These are phyloP conservation scores for Phyllostomus discolor DNA, from an alignment of 2,113 vertebrate species.

Conservation along the genomic window DNA sequence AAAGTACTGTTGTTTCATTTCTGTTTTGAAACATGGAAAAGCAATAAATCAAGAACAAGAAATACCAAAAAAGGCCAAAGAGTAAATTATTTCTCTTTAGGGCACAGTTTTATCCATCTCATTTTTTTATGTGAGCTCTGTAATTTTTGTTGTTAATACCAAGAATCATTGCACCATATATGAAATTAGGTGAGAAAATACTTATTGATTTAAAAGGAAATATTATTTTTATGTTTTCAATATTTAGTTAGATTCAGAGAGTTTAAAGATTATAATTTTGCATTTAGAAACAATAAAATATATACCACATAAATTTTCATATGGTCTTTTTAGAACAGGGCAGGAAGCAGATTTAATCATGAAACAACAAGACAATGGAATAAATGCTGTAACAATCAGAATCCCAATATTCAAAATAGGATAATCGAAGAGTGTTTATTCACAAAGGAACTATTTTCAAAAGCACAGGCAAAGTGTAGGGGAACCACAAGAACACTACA, in stretches of 20 bases:
- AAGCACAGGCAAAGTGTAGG: background rate
- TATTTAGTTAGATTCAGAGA: background rate
- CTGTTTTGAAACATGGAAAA: slow-evolving; percentile 7
- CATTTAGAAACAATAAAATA: background rate
- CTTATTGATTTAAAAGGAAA: background rate
- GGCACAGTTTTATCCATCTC: background rate
- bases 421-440: background rate
- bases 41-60: background rate
- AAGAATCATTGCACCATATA: background rate
- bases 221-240: background rate
- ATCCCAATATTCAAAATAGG: background rate
- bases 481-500: accelerated
- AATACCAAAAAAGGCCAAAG: background rate
- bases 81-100: background rate
- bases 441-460: background rate
- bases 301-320: background rate
- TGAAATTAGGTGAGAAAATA: background rate
- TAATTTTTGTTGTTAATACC: background rate
- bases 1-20: slow-evolving; percentile 12
- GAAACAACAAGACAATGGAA: background rate
- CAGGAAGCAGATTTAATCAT: background rate
- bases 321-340: background rate
- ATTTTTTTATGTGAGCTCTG: background rate
- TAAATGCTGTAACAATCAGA: background rate
- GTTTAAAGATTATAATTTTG: background rate